Evolutionary conservation across 2,113 vertebrate genomes (phyloP).

Genomic region (Paralichthys olivaceus): DNA sequence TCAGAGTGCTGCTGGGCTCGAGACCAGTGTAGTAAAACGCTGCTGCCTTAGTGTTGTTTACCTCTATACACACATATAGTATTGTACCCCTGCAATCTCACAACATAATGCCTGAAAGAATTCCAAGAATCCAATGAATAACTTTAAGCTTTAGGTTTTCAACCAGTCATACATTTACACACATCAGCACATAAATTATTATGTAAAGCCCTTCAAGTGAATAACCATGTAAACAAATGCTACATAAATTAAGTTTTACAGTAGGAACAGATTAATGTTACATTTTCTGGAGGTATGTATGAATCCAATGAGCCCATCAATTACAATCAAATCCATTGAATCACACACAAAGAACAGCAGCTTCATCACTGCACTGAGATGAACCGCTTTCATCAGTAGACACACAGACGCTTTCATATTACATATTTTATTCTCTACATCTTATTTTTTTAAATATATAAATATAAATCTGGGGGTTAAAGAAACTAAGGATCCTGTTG

Average conservation of each 20-base stretch:
- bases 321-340: conserved; percentile 66
- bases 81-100: neutral
- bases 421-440: conserved; percentile 27
- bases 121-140: neutral
- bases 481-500: neutral
- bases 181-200: neutral
- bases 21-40: neutral
- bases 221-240: neutral
- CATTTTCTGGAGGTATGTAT: neutral
- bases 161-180: neutral
- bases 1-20: neutral
- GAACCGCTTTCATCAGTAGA: conserved; percentile 16
- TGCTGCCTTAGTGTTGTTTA: neutral
- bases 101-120: neutral
- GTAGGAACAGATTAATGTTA: neutral
- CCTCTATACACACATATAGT: neutral
- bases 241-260: neutral
- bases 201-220: neutral
- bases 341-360: conserved; percentile 48
- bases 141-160: neutral
- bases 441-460: neutral
- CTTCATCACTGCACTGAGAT: conserved; percentile 36
- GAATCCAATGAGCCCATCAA: conserved; percentile 23
- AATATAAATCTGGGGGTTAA: neutral
- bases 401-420: neutral